phyloP scores from a whole-genome alignment of 2,888 invertebrate genomes.

The Onthophagus sagittarius region DNA sequence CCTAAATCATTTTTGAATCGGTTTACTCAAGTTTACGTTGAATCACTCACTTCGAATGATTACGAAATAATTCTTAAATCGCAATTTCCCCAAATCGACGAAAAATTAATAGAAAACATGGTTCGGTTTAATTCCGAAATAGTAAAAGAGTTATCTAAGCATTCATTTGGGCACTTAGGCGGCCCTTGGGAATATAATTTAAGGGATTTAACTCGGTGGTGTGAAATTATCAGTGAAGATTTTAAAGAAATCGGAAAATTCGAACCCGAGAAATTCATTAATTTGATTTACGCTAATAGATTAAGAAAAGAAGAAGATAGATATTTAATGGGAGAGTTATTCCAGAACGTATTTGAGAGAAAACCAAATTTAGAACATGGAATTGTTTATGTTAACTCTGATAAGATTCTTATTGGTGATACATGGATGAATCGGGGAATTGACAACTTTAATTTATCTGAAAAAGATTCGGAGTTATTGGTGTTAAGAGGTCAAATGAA shows the following conservation, averaged over 20 bases:
- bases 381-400: constrained; percentile 56
- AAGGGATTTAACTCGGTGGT: constrained; percentile 92
- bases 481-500: constrained; percentile 59
- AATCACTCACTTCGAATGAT: constrained; percentile 63
- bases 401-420: constrained; percentile 63
- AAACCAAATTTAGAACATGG: constrained; percentile 55
- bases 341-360: constrained; percentile 50
- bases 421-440: constrained; percentile 48
- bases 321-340: constrained; percentile 58
- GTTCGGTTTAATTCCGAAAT: constrained; percentile 74
- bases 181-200: constrained; percentile 97
- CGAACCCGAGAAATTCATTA: constrained; percentile 61
- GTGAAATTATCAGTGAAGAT: constrained; percentile 63
- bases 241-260: constrained; percentile 35
- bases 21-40: constrained; percentile 84
- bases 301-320: constrained; percentile 81
- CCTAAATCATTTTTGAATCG: constrained; percentile 97
- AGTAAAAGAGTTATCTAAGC: constrained; percentile 59
- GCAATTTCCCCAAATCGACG: constrained; percentile 61
- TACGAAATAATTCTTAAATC: constrained; percentile 61
- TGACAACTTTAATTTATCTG: constrained; percentile 37
- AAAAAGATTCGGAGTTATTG: constrained; percentile 44
- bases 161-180: constrained; percentile 76
- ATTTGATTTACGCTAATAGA: constrained; percentile 80
- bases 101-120: constrained; percentile 64